phyloP scores from a whole-genome alignment of 2,888 invertebrate species.

The Lasioglossum morio region DNA sequence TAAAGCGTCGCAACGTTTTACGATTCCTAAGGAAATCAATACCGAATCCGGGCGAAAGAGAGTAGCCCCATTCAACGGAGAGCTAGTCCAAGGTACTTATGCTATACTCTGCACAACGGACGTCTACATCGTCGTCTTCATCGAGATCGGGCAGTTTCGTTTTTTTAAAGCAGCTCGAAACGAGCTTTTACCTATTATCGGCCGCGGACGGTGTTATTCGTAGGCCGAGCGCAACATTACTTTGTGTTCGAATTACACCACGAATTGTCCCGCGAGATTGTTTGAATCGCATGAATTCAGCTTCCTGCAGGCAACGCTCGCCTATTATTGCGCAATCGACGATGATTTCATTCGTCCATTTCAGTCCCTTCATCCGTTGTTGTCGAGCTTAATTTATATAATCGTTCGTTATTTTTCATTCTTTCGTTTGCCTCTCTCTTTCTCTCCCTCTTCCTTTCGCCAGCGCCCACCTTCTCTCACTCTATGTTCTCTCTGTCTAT shows the following conservation, averaged over 20 bases:
- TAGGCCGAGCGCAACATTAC: conserved; percentile 20
- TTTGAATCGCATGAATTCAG: conserved; percentile 55
- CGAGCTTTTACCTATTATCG: conserved; percentile 27
- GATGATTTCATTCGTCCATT: conserved; percentile 61
- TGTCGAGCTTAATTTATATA: conserved; percentile 68
- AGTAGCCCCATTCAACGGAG: neutral
- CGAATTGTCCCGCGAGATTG: conserved; percentile 49
- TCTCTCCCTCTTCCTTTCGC: conserved; percentile 35
- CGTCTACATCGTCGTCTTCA: neutral
- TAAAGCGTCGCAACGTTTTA: conserved; percentile 9
- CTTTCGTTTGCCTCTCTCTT: conserved; percentile 31
- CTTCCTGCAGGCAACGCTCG: conserved; percentile 52
- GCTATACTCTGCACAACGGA: neutral
- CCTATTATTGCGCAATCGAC: conserved; percentile 57
- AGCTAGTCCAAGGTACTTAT: neutral
- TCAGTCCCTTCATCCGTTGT: conserved; percentile 37
- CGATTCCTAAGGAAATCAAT: conserved; percentile 11
- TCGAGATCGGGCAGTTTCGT: neutral
- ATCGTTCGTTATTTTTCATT: conserved; percentile 68
- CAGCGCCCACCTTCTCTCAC: conserved; percentile 1
- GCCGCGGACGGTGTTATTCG: conserved; percentile 11
- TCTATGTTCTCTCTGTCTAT: neutral
- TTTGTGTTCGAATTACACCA: conserved; percentile 50
- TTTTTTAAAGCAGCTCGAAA: conserved; percentile 5
- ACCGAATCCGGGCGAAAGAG: conserved; percentile 10